Evolutionary conservation across 2,113 vertebrate genomes (phyloP), one percentile per base, ranked within the genome.

Genomic region (Saguinus midas): DNA sequence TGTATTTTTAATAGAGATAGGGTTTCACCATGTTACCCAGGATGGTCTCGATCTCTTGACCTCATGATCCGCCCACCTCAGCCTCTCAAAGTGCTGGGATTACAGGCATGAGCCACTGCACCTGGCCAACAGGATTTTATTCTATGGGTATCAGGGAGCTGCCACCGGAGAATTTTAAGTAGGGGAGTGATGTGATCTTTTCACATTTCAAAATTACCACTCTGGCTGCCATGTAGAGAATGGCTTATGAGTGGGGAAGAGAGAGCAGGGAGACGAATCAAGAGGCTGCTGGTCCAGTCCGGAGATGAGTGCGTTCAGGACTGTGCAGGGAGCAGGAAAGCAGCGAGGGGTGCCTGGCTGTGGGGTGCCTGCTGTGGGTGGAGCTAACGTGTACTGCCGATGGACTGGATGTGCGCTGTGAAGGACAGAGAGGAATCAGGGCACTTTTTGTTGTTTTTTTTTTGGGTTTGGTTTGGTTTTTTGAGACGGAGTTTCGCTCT

Each of bases 251-350:
- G 61, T 37, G 21, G 23, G n/a, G 21, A 11, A 32, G 5, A 7
- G 12, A 27, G 2, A n/a, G 32, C 55, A 52, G 35, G 55, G 8
- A 61, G 79, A 68, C 7, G 50, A 35, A 57, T 21, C 37, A 3
- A 40, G 40, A 58, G 82, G 16, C 68, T 25, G 10, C 25, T 16
- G 23, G 75, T 50, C 40, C n/a, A 3, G 25, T 17, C 23, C 8
- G 13, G 57, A 92, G 21, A 20, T 9, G 17, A 1, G 48, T 5
- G 37, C 3, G 37, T 9, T 14, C 52, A 9, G 25, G 50, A 21
- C 8, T 1, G 40, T 58, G 29, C 57, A 0, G 0, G 23, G 2
- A 43, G 50, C 43, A 29, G 43, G 2, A 8, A 27, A 45, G 43
- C 50, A 18, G 18, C 0, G 20, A 66, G 50, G 14, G 29, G 66